Base-by-base conservation (phyloP, 2,888 invertebrate species). In the Nudaria mundana region DNA sequence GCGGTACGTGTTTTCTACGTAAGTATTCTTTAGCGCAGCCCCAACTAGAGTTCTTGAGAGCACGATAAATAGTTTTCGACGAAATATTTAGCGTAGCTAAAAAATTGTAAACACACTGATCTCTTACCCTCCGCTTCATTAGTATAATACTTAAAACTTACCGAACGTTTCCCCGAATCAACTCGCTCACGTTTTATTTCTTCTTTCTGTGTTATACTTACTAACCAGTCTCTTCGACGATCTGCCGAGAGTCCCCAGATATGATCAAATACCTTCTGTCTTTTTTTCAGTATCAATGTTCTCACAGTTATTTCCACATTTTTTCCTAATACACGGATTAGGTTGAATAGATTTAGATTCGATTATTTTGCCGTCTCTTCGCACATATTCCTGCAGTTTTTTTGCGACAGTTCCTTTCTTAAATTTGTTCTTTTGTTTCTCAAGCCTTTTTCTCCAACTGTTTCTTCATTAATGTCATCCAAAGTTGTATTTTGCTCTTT, bases 61-160 rank as follows among this genome's bases (percentile, higher is more conserved):
- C 30, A 14, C n/a, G 14, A 15, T 36, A 29, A 29, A 30, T 30
- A 0, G n/a, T 16, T 25, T 30, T 25, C 0, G 12, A 3, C 1
- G 25, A 25, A 13, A 31, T 20, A 20, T 31, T 20, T 6, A 37
- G 8, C 2, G 30, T 37, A n/a, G 30, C 18, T 26, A 25, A 37
- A 20, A 31, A 37, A 31, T 25, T 37, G 37, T 31, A 5, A 10
- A n/a, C 32, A 32, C 1, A 38, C 38, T 8, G 1, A 10, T 15
- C 26, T 5, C 8, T 3, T 5, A 3, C 20, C 20, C 5, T 20
- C 20, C 8, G 7, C 20, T 4, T 20, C 20, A 5, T 2, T 20
- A 20, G 8, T 20, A 5, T 2, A 20, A 20, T 20, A 20, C 6
- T 20, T 20, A 20, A 20, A 20, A 3, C 7, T 20, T 7, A 7